phyloP scores from a whole-genome alignment of 2,888 invertebrate genomes.

The Pollenia labialis region DNA sequence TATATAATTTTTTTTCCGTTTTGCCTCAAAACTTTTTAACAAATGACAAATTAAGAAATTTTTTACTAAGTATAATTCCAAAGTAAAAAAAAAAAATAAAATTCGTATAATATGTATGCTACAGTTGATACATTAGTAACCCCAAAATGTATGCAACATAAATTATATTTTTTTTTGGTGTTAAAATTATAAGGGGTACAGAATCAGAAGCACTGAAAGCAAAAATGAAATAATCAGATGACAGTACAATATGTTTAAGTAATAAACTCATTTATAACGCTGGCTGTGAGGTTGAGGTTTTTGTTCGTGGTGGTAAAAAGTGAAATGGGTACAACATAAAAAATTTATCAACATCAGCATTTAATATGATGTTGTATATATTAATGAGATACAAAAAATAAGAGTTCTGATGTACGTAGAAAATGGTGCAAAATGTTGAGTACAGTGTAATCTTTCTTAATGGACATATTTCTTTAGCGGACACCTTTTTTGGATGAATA shows the following conservation, averaged over 20 bases:
- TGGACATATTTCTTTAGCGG: too few species aligned
- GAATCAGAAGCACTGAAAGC: background rate
- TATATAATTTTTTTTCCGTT: background rate
- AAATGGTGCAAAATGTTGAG: too few species aligned
- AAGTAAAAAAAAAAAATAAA: slow-evolving; percentile 37
- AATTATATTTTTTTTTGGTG: slow-evolving; percentile 23
- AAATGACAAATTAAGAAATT: slow-evolving; percentile 68
- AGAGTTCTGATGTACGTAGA: too few species aligned
- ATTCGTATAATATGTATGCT: slow-evolving; percentile 11
- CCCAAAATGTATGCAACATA: slow-evolving; percentile 50
- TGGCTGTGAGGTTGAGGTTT: background rate
- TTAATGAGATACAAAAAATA: background rate
- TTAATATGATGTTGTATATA: slow-evolving; percentile 17
- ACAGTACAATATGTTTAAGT: slow-evolving; percentile 65
- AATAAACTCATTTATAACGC: slow-evolving; percentile 68
- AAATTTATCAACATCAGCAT: slow-evolving; percentile 24
- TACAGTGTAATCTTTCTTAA: too few species aligned
- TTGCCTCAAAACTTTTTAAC: slow-evolving; percentile 34
- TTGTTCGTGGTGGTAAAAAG: background rate
- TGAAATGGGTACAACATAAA: background rate
- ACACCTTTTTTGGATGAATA: too few species aligned
- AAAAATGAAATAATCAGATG: slow-evolving; percentile 47
- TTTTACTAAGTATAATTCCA: slow-evolving; percentile 38
- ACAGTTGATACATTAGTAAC: background rate
- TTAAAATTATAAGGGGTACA: background rate